Evolutionary conservation across 2,113 vertebrate species (phyloP), one percentile per base, ranked within the genome.

Genomic region (Piprites chloris): DNA sequence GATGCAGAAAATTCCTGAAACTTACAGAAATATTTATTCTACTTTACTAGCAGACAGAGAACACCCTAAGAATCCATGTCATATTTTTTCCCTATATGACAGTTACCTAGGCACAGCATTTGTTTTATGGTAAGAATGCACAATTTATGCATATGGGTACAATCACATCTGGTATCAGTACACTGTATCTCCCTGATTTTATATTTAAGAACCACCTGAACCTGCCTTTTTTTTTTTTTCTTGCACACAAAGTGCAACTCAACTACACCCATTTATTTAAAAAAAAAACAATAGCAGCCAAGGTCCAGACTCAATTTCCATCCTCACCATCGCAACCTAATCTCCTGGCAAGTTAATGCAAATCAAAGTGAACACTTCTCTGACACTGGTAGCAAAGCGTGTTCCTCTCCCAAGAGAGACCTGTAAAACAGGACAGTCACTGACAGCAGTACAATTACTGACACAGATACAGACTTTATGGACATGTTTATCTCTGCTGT

Each of bases 401-500:
- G 97, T 85, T 97, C 96, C 96, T 97, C 97, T 98, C 98, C 97
- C 98, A 97, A 91, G 98, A 98, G 98, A 98, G 97, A 93, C 97
- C 98, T 98, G 98, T 98, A 98, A 98, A 98, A 98, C 98, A 98
- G 98, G 97, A 98, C 98, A 98, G 93, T 97, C 98, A 96, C 96
- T 98, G 98, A 97, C 96, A 98, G 97, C 98, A 98, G 98, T 97
- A 98, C 98, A 99, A 98, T 98, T 99, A 98, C 98, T 98, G 98
- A 98, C 98, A 98, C 98, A 98, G 97, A 98, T 98, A 98, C 97
- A 98, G 97, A 98, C 98, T 98, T 98, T 99, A 99, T 99, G 98
- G 98, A 98, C 98, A 98, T 98, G 98, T 98, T 98, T 98, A 98
- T 98, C 98, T 98, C 98, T 62, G 98, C 98, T 98, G 99, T 99